A percentile compares a stretch with the other conserved stretches of the same genome.
Evolutionary conservation across 1,140 invertebrate genomes (phyloP).

Genomic region (Rhopalosiphum maidis): DNA sequence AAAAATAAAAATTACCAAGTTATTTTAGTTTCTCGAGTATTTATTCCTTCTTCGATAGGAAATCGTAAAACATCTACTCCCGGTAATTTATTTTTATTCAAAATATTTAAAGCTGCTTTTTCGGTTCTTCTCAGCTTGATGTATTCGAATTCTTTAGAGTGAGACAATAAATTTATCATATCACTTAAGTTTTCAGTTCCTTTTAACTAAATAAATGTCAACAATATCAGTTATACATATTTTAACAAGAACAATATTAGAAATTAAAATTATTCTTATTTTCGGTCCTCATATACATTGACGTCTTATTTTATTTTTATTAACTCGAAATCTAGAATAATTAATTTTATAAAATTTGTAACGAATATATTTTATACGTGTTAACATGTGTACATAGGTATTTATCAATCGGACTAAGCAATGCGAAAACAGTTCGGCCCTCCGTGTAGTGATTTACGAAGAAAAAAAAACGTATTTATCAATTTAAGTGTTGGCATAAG

Average conservation of each 20-base stretch:
- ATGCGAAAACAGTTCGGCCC: too few relatives aligned
- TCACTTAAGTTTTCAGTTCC: slow-evolving; percentile 65
- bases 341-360: too few relatives aligned
- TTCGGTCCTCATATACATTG: not conserved
- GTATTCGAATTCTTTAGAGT: slow-evolving; percentile 70
- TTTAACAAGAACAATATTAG: not conserved
- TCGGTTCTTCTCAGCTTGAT: slow-evolving; percentile 70
- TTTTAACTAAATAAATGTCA: slow-evolving; percentile 62
- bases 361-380: too few relatives aligned
- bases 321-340: too few relatives aligned
- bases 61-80: slow-evolving; percentile 66
- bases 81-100: slow-evolving; percentile 69
- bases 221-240: not conserved
- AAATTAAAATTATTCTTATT: not conserved
- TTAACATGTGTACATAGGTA: too few relatives aligned
- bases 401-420: too few relatives aligned
- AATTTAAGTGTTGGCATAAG: too few relatives aligned
- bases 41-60: slow-evolving; percentile 71
- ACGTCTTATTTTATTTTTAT: too few relatives aligned
- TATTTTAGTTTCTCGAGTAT: slow-evolving; percentile 71
- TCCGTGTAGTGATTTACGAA: too few relatives aligned
- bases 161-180: slow-evolving; percentile 65
- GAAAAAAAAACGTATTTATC: too few relatives aligned
- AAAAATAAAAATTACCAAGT: slow-evolving; percentile 67
- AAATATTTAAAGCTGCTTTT: slow-evolving; percentile 67